Evolutionary conservation across 2,888 invertebrate genomes (phyloP).

Genomic region (Tachystola acroxantha): DNA sequence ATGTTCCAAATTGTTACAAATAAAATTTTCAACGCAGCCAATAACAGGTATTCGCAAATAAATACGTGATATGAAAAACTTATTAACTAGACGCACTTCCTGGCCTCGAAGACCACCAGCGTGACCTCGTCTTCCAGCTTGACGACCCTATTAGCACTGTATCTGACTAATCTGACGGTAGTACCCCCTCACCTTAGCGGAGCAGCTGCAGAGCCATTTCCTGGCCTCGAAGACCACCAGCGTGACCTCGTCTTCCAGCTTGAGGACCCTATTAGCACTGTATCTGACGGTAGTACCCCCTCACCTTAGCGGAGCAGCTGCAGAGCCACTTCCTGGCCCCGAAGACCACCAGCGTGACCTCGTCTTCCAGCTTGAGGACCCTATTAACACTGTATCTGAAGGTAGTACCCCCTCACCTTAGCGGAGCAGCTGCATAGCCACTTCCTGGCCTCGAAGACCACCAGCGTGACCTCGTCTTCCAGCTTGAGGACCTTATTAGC

Average conservation of each 20-base stretch:
- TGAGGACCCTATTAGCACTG: constrained; percentile 82
- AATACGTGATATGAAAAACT: no score
- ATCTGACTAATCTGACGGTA: no score
- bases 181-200: constrained; percentile 61
- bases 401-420: constrained; percentile 51
- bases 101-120: constrained; percentile 86
- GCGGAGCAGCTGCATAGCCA: constrained; percentile 89
- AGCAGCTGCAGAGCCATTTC: constrained; percentile 89
- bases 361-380: constrained; percentile 83
- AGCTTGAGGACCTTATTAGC: constrained; percentile 82
- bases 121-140: constrained; percentile 83
- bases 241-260: constrained; percentile 82
- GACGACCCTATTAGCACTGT: constrained; percentile 81
- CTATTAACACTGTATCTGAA: constrained; percentile 82
- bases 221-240: constrained; percentile 87
- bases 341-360: constrained; percentile 83
- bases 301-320: constrained; percentile 81
- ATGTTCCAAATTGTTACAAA: no score
- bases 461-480: constrained; percentile 84
- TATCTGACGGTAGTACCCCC: no score
- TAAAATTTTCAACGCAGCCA: no score
- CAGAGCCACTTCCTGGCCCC: constrained; percentile 89
- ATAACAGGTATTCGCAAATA: no score
- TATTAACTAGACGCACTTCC: no score
- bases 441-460: constrained; percentile 85